phyloP scores from a whole-genome alignment of 2,888 invertebrate species.

The Ariolimax columbianus region DNA sequence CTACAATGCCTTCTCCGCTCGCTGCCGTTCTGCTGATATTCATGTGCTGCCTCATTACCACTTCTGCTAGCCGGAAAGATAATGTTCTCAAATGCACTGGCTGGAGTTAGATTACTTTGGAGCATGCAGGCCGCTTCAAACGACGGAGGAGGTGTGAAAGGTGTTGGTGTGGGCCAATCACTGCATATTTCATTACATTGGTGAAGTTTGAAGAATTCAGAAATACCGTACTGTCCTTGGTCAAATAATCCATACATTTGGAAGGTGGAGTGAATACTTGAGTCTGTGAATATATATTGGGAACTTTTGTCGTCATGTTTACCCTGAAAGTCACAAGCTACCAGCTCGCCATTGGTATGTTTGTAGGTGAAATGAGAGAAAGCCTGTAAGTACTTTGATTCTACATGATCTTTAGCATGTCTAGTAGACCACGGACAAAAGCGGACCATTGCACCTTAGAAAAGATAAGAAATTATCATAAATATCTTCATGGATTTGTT shows the following conservation, averaged over 20 bases:
- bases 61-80: constrained; percentile 29
- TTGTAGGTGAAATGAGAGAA: constrained; percentile 69
- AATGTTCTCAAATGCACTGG: constrained; percentile 45
- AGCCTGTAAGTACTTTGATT: constrained; percentile 57
- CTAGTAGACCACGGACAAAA: constrained; percentile 42
- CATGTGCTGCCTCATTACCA: not conserved
- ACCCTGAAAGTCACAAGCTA: constrained; percentile 66
- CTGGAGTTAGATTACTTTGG: constrained; percentile 13
- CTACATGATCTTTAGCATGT: constrained; percentile 49
- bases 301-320: constrained; percentile 41
- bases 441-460: not conserved
- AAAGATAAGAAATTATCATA: not conserved
- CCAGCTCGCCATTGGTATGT: constrained; percentile 58
- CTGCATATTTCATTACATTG: constrained; percentile 65
- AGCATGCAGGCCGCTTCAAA: constrained; percentile 43
- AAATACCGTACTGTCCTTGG: constrained; percentile 62
- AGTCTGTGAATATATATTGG: constrained; percentile 62
- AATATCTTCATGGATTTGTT: not conserved
- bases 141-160: constrained; percentile 51
- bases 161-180: constrained; percentile 57
- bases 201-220: constrained; percentile 65
- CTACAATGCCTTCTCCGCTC: constrained; percentile 20
- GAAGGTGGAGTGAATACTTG: constrained; percentile 63
- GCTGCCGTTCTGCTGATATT: not conserved
- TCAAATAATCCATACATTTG: constrained; percentile 60